These are phyloP conservation scores for Chalcosyrphus nemorum DNA, from an alignment of 2,888 invertebrate species.

Conservation along the genomic window DNA sequence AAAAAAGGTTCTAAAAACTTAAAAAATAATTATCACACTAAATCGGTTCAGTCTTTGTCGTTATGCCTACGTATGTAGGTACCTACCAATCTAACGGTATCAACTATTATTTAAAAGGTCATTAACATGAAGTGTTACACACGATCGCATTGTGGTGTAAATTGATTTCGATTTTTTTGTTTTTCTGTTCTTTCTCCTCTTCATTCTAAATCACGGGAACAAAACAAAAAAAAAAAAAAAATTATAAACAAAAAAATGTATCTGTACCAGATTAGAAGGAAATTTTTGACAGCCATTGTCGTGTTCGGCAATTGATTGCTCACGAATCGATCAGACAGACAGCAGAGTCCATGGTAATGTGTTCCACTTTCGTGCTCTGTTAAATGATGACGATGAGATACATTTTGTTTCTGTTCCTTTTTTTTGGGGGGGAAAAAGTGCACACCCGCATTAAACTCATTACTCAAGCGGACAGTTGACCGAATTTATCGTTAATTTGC, in stretches of 20 bases:
- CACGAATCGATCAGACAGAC: slow-evolving; percentile 7
- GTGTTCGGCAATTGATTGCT: slow-evolving; percentile 30
- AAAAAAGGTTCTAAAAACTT: neutral
- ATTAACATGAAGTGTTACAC: slow-evolving; percentile 49
- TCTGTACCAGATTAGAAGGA: neutral
- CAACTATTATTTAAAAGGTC: slow-evolving; percentile 45
- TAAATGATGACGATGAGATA: neutral
- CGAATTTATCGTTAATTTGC: slow-evolving; percentile 48
- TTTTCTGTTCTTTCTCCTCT: neutral
- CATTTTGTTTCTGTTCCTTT: neutral
- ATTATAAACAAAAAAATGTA: neutral
- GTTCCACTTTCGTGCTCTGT: slow-evolving; percentile 3
- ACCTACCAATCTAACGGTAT: slow-evolving; percentile 25
- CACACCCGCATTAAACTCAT: slow-evolving; percentile 11
- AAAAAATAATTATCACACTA: slow-evolving; percentile 25
- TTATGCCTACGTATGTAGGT: neutral
- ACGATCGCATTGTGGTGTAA: slow-evolving; percentile 31
- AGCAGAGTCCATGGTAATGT: neutral
- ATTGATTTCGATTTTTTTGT: slow-evolving; percentile 31
- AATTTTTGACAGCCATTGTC: slow-evolving; percentile 43
- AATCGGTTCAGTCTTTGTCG: neutral
- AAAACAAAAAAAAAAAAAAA: neutral
- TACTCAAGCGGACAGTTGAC: slow-evolving; percentile 42
- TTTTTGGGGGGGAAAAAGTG: no score
- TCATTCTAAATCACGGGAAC: neutral